Percentiles rank a stretch among this genome's conserved stretches.
Evolutionary conservation across 2,888 invertebrate species (phyloP).

Genomic region (Watsonalla binaria): DNA sequence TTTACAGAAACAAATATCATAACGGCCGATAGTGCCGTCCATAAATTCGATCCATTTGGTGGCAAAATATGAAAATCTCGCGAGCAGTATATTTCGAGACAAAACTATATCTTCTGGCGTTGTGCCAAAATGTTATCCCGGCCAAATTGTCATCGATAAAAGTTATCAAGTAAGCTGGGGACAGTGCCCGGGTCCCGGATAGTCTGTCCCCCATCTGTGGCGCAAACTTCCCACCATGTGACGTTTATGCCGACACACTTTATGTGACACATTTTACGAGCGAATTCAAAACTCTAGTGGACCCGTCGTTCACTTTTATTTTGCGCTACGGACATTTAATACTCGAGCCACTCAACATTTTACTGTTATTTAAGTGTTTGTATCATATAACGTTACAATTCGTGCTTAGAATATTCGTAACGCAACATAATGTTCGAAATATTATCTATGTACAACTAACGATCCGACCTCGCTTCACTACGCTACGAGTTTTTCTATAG

Average conservation of each 20-base stretch:
- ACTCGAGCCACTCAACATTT: not conserved
- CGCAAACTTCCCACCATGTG: not conserved
- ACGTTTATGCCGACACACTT: not conserved
- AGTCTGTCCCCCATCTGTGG: not conserved
- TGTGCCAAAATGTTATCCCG: slow-evolving; percentile 42
- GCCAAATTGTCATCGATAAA: slow-evolving; percentile 60
- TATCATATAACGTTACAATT: not conserved
- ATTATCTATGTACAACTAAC: too few species aligned
- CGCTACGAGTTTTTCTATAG: too few species aligned
- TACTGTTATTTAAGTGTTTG: not conserved
- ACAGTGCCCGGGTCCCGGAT: not conserved
- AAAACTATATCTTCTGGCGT: slow-evolving; percentile 50
- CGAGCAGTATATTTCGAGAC: slow-evolving; percentile 36
- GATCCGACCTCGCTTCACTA: too few species aligned
- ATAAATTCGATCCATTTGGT: slow-evolving; percentile 25
- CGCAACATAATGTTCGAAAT: too few species aligned
- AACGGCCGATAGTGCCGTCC: slow-evolving; percentile 6
- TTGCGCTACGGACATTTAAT: not conserved
- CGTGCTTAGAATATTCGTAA: not conserved
- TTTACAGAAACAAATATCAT: slow-evolving; percentile 1
- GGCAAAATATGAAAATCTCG: slow-evolving; percentile 29
- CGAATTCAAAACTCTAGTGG: not conserved
- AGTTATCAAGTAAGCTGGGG: slow-evolving; percentile 32
- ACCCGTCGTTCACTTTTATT: not conserved
- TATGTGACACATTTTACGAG: not conserved